Base-by-base conservation (phyloP, 2,888 invertebrate species). In the Zhuqinia jingwanae region DNA sequence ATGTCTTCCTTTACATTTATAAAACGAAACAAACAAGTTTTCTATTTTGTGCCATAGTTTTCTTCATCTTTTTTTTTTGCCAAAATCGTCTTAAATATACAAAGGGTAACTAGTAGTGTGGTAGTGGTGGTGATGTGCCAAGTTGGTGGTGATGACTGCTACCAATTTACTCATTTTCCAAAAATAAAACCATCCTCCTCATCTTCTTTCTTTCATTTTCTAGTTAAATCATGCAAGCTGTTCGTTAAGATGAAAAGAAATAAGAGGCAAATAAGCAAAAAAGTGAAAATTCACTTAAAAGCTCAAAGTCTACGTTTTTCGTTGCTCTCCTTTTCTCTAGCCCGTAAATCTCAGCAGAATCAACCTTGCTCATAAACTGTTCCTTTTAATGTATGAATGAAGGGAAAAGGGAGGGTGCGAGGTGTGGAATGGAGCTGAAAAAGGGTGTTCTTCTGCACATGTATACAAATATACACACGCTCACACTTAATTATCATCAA, bases 161-260 rank as follows among this genome's bases (percentile, higher is more conserved):
- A 36, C 70, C 22, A 27, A 50, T 25, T 50, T 70, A 47, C 47
- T 70, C 70, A 70, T 70, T 70, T 70, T 25, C 70, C n/a, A n/a
- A n/a, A 36, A 36, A 36, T 8, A 3, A 36, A 36, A 36, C 36
- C 36, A 36, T 8, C 3, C 36, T 30, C 47, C 15, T 17, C 42
- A 36, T 17, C 42, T 42, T 25, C 25, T 22, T 11, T 0, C 22
- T 47, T n/a, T 47, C 36, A n/a, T 70, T 45, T 22, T 45, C 20
- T 15, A 20, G 47, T 15, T 70, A 47, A 70, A 70, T 70, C 70
- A 70, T 70, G 70, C 79, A 68, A 79, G 53, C 15, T 45, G 8
- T 30, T 11, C 22, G 79, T 79, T 79, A 56, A 58, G 36, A 65
- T 36, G 17, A 36, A 65, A 8, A 8, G 36, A 58, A 20, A 70